phyloP scores from a whole-genome alignment of 2,888 invertebrate genomes.

The Phyllotreta cruciferae region DNA sequence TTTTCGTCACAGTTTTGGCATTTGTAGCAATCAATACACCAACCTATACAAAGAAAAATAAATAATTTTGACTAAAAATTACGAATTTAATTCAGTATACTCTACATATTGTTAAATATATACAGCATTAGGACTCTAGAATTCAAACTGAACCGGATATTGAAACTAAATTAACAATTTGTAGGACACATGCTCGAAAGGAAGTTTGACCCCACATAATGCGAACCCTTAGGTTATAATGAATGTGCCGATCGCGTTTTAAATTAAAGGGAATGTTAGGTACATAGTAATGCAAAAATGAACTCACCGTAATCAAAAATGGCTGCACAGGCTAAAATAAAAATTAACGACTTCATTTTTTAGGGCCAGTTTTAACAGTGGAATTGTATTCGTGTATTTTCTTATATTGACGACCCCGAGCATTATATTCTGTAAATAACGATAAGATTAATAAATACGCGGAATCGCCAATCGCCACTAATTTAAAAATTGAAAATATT shows the following conservation, averaged over 20 bases:
- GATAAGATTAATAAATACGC: conserved; percentile 7
- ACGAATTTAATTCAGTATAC: background rate
- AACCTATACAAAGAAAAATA: conserved; percentile 1
- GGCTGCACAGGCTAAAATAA: too few relatives aligned
- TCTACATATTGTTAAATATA: too few relatives aligned
- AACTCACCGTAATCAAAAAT: too few relatives aligned
- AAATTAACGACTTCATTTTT: background rate
- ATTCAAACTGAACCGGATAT: too few relatives aligned
- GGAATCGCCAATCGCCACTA: background rate
- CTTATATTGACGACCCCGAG: conserved; percentile 3
- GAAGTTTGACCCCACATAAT: too few relatives aligned
- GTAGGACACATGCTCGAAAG: too few relatives aligned
- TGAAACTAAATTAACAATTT: too few relatives aligned
- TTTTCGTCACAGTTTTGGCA: conserved; percentile 6
- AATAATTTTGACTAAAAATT: background rate
- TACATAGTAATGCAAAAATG: too few relatives aligned
- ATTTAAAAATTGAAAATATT: conserved; percentile 4
- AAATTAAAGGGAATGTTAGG: too few relatives aligned
- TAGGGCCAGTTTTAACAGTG: background rate
- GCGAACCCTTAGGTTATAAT: too few relatives aligned
- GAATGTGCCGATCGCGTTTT: too few relatives aligned
- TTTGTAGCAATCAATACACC: conserved; percentile 6
- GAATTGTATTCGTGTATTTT: background rate
- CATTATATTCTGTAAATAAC: background rate
- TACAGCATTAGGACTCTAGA: too few relatives aligned